Percentiles rank a stretch among this genome's conserved stretches.
phyloP scores from a whole-genome alignment of 2,888 invertebrate species.

The Caradrina kadenii region DNA sequence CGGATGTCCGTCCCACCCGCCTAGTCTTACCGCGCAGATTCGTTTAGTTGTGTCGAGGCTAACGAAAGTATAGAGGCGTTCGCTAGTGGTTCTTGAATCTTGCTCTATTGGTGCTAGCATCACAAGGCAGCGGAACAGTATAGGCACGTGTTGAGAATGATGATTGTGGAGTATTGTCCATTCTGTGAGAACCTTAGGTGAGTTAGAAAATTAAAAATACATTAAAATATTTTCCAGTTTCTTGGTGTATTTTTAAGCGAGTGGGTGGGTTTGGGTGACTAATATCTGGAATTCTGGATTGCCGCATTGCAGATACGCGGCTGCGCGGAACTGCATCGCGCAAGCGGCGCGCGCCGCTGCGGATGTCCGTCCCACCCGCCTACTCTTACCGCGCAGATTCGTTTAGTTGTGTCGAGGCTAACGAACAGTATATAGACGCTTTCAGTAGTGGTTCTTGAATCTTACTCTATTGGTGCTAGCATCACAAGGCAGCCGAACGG shows the following conservation, averaged over 20 bases:
- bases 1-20: not conserved
- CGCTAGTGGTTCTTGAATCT: not conserved
- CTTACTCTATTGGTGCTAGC: not conserved
- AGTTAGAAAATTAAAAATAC: too few species aligned
- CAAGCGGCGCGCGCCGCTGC: not conserved
- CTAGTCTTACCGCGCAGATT: not conserved
- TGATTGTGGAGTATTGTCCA: too few species aligned
- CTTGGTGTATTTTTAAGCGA: too few species aligned
- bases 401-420: not conserved
- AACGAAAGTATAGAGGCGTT: not conserved
- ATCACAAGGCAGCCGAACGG: not conserved
- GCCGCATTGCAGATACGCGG: constrained; percentile 5
- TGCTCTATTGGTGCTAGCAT: not conserved
- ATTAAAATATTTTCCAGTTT: too few species aligned
- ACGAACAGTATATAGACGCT: not conserved
- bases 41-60: not conserved
- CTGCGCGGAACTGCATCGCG: constrained; percentile 8
- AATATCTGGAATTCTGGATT: too few species aligned
- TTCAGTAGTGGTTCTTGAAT: not conserved
- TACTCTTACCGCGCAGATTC: not conserved
- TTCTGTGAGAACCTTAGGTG: too few species aligned
- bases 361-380: not conserved
- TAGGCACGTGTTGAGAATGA: too few species aligned
- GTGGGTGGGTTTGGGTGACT: too few species aligned
- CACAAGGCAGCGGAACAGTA: too few species aligned